Evolutionary conservation across 2,888 invertebrate species (phyloP).

Genomic region (Phengaris arion): DNA sequence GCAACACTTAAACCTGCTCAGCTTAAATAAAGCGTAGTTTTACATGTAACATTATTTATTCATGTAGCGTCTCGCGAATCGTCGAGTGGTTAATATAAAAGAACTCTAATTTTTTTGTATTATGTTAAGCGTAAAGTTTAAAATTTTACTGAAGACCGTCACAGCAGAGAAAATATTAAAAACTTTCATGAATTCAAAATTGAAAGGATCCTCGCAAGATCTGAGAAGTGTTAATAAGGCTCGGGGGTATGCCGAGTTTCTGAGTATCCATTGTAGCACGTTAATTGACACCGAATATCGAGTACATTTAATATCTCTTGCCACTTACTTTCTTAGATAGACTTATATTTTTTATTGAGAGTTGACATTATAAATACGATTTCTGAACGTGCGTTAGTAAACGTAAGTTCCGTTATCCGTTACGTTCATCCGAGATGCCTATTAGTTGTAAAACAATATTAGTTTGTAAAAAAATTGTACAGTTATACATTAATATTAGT

Average conservation of each 20-base stretch:
- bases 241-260: conserved; percentile 37
- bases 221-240: conserved; percentile 46
- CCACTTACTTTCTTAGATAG: too few species aligned
- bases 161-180: conserved; percentile 20
- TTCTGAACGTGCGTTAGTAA: too few species aligned
- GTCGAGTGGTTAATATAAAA: conserved; percentile 10
- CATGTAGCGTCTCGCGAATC: not conserved
- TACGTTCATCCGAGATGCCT: too few species aligned
- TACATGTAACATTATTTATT: not conserved
- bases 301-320: not conserved
- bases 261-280: conserved; percentile 30
- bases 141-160: not conserved
- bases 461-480: too few species aligned
- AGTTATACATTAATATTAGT: too few species aligned
- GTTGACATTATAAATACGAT: too few species aligned
- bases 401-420: too few species aligned
- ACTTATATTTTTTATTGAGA: too few species aligned
- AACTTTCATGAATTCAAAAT: conserved; percentile 40
- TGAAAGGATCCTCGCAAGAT: conserved; percentile 44
- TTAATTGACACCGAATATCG: not conserved
- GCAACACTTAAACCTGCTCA: not conserved
- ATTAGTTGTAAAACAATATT: too few species aligned
- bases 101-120: not conserved
- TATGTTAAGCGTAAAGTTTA: not conserved
- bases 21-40: not conserved